These are phyloP conservation scores for Tryphoninae sp. DNA, from an alignment of 2,888 invertebrate genomes.

Conservation along the genomic window DNA sequence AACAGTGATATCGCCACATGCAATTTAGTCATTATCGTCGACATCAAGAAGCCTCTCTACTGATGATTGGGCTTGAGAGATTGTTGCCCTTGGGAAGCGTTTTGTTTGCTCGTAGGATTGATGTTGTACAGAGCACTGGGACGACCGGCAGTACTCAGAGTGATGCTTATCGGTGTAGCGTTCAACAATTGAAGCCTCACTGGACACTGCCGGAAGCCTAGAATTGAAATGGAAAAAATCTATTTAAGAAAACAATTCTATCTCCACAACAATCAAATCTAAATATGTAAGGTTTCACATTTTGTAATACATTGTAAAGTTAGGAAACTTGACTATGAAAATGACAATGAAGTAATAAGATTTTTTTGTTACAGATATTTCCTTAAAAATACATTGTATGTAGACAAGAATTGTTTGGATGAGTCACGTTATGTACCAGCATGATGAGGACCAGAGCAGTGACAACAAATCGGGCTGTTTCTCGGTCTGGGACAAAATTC, in stretches of 20 bases:
- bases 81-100: constrained; percentile 68
- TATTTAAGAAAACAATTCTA: not conserved
- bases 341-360: too few relatives aligned
- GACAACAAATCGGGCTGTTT: constrained; percentile 82
- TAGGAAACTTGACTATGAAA: too few relatives aligned
- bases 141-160: constrained; percentile 75
- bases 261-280: too few relatives aligned
- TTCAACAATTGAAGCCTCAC: constrained; percentile 81
- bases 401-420: not conserved
- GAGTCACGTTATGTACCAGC: constrained; percentile 78
- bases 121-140: constrained; percentile 66
- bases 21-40: constrained; percentile 43
- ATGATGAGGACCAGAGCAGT: constrained; percentile 83
- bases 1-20: constrained; percentile 14
- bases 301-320: too few relatives aligned
- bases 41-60: constrained; percentile 25
- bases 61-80: constrained; percentile 69
- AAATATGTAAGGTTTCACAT: too few relatives aligned
- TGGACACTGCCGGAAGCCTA: constrained; percentile 81
- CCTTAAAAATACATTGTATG: too few relatives aligned
- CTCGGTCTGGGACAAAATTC: constrained; percentile 82
- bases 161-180: constrained; percentile 81
- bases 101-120: constrained; percentile 68
- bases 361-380: too few relatives aligned
- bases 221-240: constrained; percentile 15